Percentiles rank a stretch among this genome's conserved stretches.
Conservation (phyloP, 1,140 invertebrate genomes). For the Eupristina koningsbergeri region DNA sequence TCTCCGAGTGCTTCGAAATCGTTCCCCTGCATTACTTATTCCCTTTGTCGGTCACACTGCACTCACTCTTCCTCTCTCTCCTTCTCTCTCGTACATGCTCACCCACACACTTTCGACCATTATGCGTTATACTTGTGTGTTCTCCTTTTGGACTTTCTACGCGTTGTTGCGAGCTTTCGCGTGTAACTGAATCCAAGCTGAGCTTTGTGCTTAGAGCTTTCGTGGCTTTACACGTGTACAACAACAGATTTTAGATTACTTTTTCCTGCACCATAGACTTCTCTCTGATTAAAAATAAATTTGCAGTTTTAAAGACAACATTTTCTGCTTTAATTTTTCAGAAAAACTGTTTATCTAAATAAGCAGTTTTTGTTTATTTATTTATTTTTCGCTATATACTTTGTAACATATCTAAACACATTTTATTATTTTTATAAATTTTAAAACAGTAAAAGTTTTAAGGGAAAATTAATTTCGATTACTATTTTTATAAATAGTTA, state of each 20-base stretch:
- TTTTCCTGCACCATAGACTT: not conserved
- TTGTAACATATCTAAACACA: too few relatives aligned
- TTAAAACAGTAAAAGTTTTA: too few relatives aligned
- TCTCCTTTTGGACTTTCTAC: not conserved
- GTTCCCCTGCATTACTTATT: conserved; percentile 37
- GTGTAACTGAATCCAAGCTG: not conserved
- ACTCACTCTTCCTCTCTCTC: conserved; percentile 12
- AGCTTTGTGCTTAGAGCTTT: not conserved
- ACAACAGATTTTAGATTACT: not conserved
- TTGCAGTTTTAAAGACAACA: too few relatives aligned
- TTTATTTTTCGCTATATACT: too few relatives aligned
- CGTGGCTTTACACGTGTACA: not conserved
- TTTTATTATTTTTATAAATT: too few relatives aligned
- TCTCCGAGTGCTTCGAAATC: conserved; percentile 21
- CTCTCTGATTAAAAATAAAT: too few relatives aligned
- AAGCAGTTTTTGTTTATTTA: too few relatives aligned
- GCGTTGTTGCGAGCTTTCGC: not conserved
- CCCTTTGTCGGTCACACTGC: conserved; percentile 38
- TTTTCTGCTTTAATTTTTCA: not conserved
- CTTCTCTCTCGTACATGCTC: not conserved
- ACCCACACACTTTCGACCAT: not conserved
- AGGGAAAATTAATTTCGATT: too few relatives aligned
- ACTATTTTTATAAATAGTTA: too few relatives aligned
- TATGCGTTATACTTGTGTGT: not conserved
- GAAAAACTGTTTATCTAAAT: too few relatives aligned